Evolutionary conservation across 2,113 vertebrate genomes (phyloP).

Genomic region (Ancistrus triradiatus): DNA sequence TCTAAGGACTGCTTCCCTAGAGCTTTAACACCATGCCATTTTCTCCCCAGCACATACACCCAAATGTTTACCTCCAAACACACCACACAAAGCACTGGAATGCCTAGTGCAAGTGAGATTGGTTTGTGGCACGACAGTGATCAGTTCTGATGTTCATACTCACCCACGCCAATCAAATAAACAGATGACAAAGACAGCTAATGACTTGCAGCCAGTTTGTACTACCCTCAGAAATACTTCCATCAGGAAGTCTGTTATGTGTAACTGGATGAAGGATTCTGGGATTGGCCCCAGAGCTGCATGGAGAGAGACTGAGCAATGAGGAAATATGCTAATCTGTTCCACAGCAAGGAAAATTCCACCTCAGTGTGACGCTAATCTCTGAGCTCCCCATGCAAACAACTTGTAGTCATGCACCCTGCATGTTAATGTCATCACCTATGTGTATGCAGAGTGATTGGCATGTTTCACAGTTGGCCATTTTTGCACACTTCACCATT

Average conservation of each 20-base stretch:
- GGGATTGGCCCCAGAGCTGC: constrained; percentile 19
- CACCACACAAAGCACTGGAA: background rate
- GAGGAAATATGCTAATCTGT: constrained; percentile 46
- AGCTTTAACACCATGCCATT: constrained; percentile 10
- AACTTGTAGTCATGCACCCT: constrained; percentile 12
- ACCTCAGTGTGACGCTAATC: constrained; percentile 38
- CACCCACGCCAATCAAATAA: constrained; percentile 8
- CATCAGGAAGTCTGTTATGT: constrained; percentile 11
- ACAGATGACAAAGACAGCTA: constrained; percentile 13
- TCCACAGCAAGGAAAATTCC: constrained; percentile 21
- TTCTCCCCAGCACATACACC: background rate
- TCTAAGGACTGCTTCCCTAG: constrained; percentile 6
- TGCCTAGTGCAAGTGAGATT: constrained; percentile 7
- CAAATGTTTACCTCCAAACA: background rate
- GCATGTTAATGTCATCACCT: constrained; percentile 19
- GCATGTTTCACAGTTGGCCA: no score
- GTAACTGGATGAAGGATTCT: constrained; percentile 8
- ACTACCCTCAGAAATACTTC: constrained; percentile 19
- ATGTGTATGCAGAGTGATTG: background rate
- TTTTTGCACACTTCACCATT: background rate
- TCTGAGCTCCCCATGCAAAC: constrained; percentile 31
- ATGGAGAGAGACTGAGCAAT: constrained; percentile 14
- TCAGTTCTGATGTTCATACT: constrained; percentile 17
- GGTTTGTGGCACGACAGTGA: constrained; percentile 5
- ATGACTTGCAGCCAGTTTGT: constrained; percentile 26